A percentile compares a stretch with the other conserved stretches of the same genome.
These are phyloP conservation scores for Sebastes diploproa DNA, from an alignment of 2,797 vertebrate species.

Conservation along the genomic window DNA sequence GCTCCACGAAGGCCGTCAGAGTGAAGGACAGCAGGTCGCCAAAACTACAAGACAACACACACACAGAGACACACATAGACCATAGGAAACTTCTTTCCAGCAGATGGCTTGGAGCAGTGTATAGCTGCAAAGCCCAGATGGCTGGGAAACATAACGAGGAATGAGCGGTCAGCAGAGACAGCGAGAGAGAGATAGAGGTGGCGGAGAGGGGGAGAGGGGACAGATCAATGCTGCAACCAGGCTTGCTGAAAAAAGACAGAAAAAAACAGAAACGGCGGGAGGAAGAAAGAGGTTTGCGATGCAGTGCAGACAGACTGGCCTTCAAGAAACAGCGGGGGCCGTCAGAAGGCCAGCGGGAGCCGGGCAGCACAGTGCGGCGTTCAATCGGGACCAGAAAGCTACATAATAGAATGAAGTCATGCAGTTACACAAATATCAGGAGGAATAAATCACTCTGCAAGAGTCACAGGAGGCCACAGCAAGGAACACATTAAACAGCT, in stretches of 20 bases:
- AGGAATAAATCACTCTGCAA: constrained; percentile 44
- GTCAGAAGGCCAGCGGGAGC: constrained; percentile 60
- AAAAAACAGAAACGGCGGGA: not conserved
- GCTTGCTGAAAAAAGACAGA: constrained; percentile 46
- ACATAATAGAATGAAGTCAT: constrained; percentile 69
- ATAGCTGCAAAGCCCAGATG: constrained; percentile 61
- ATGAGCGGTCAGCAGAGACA: constrained; percentile 47
- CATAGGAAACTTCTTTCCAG: constrained; percentile 69
- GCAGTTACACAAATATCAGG: constrained; percentile 68
- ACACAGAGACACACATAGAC: constrained; percentile 63
- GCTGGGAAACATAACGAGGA: constrained; percentile 34
- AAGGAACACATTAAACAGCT: constrained; percentile 33
- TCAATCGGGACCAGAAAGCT: constrained; percentile 64
- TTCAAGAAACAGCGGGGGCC: constrained; percentile 53
- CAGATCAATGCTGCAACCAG: constrained; percentile 54
- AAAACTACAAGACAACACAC: constrained; percentile 89
- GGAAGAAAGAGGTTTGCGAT: constrained; percentile 39
- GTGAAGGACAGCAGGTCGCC: constrained; percentile 98
- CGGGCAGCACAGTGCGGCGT: constrained; percentile 44
- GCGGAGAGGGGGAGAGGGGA: constrained; percentile 5
- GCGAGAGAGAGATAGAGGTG: constrained; percentile 20
- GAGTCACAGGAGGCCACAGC: constrained; percentile 55
- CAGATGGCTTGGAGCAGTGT: constrained; percentile 46
- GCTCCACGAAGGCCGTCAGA: constrained; percentile 97
- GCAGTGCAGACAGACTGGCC: constrained; percentile 54